Conservation (phyloP, 2,888 invertebrate genomes). For the Steinernema scapterisci region DNA sequence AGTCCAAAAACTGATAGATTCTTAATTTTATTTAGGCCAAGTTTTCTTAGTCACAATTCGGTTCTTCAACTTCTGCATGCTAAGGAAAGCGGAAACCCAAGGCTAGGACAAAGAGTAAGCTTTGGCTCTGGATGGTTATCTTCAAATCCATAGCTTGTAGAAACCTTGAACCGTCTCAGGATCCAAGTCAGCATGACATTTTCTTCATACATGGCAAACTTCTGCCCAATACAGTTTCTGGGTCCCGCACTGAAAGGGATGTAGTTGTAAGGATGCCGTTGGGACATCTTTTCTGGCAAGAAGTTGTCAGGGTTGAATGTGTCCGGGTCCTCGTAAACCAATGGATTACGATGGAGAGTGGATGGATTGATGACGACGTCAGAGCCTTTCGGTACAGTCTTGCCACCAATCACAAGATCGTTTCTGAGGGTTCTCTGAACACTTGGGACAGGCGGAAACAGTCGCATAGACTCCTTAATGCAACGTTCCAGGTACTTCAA, state of each 20-base stretch:
- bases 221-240: slow-evolving; percentile 57
- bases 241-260: slow-evolving; percentile 58
- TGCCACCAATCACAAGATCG: background rate
- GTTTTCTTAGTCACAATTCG: too few relatives aligned
- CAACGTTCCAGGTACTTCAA: background rate
- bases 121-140: background rate
- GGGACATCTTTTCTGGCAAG: slow-evolving; percentile 60
- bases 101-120: background rate
- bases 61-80: background rate
- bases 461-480: background rate
- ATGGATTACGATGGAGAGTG: background rate
- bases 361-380: background rate
- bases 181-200: slow-evolving; percentile 34
- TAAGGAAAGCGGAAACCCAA: background rate
- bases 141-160: background rate
- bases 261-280: slow-evolving; percentile 51
- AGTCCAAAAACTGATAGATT: too few relatives aligned
- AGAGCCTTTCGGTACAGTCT: background rate
- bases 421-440: background rate
- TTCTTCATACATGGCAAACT: slow-evolving; percentile 36
- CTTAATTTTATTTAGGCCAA: too few relatives aligned
- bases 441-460: background rate
- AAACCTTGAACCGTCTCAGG: slow-evolving; percentile 3
- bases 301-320: slow-evolving; percentile 69
- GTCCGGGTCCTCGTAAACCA: slow-evolving; percentile 36